These are phyloP conservation scores for Lophura nycthemera DNA, from an alignment of 2,113 vertebrate genomes.

Conservation along the genomic window DNA sequence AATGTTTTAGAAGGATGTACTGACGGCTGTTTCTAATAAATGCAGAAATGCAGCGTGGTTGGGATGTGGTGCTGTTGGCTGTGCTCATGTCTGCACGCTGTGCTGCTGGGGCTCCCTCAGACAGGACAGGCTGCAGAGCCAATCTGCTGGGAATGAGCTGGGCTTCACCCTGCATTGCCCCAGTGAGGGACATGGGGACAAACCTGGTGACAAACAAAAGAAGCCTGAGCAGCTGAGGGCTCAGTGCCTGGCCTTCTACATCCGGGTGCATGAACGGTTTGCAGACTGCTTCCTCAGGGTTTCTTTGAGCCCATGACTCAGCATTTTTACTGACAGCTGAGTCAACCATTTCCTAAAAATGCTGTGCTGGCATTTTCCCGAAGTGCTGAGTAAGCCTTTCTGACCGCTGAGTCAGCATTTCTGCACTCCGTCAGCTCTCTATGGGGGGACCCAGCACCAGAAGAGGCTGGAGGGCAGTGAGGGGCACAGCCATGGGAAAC, in stretches of 20 bases:
- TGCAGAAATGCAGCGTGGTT: slow-evolving; percentile 57
- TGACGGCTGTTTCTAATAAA: slow-evolving; percentile 77
- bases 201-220: fast-evolving
- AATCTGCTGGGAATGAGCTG: not conserved
- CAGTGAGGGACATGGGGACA: not conserved
- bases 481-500: not conserved
- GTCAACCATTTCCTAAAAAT: not conserved
- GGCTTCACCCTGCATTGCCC: not conserved
- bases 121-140: not conserved
- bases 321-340: not conserved
- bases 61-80: slow-evolving; percentile 37
- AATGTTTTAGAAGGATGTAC: slow-evolving; percentile 77
- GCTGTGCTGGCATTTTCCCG: not conserved
- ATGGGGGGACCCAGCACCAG: not conserved
- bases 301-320: not conserved
- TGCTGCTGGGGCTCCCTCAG: not conserved
- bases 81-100: slow-evolving; percentile 7
- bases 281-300: not conserved
- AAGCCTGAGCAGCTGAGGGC: not conserved
- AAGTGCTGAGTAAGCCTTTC: not conserved
- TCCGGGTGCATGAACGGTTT: not conserved
- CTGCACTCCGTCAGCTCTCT: not conserved
- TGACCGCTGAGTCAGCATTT: not conserved
- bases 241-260: fast-evolving
- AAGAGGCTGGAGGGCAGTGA: not conserved